These are phyloP conservation scores for Cataglyphis altisquamis DNA, from an alignment of 2,888 invertebrate species.

Conservation along the genomic window DNA sequence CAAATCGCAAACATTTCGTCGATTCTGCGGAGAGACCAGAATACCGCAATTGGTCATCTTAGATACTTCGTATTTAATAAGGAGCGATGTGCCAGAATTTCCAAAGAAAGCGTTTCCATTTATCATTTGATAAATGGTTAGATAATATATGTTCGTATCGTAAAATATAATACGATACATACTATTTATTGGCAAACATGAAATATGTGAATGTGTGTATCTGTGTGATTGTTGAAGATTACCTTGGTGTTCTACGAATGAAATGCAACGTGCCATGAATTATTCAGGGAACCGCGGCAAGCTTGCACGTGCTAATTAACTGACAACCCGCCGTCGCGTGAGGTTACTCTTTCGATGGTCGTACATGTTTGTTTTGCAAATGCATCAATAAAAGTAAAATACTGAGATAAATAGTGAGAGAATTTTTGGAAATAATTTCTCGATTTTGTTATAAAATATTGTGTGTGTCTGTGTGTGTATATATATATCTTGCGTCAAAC, in stretches of 20 bases:
- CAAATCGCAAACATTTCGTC: conserved; percentile 31
- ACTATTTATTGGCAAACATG: conserved; percentile 11
- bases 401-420: background rate
- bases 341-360: conserved; percentile 68
- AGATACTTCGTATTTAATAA: background rate
- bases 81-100: background rate
- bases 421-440: background rate
- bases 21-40: background rate
- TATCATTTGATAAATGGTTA: background rate
- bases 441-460: conserved; percentile 9
- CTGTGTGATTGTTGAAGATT: conserved; percentile 36
- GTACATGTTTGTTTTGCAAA: conserved; percentile 46
- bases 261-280: conserved; percentile 66
- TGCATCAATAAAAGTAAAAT: conserved; percentile 26
- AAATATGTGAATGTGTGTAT: background rate
- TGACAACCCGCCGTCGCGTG: conserved; percentile 71
- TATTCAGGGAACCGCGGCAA: conserved; percentile 68
- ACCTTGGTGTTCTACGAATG: conserved; percentile 60
- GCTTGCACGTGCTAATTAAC: conserved; percentile 72
- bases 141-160: background rate
- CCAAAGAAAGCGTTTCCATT: background rate
- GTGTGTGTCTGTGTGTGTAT: background rate
- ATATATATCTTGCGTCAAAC: background rate
- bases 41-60: background rate
- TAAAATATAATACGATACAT: background rate